Conservation (phyloP, 2,888 invertebrate genomes). For the Mycogona germanica region DNA sequence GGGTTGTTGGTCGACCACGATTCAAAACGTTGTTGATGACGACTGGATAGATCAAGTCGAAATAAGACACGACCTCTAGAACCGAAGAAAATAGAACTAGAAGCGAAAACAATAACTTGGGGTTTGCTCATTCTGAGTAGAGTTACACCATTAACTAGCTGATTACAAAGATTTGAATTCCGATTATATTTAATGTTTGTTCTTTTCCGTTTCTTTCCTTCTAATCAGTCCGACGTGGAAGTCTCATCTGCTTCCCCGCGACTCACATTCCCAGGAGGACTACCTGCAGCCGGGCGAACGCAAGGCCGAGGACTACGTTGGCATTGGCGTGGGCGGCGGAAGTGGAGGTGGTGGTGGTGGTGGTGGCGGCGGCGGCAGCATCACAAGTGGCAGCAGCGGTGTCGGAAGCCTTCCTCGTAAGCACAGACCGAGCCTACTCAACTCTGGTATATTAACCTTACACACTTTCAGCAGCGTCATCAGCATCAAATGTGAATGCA, state of each 20-base stretch:
- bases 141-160: too few species aligned
- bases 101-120: too few species aligned
- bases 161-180: too few species aligned
- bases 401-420: constrained; percentile 63
- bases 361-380: too few species aligned
- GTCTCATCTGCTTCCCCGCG: constrained; percentile 34
- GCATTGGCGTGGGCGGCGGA: too few species aligned
- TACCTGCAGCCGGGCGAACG: constrained; percentile 28
- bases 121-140: too few species aligned
- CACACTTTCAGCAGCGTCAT: not conserved
- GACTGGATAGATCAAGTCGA: not conserved
- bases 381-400: constrained; percentile 55
- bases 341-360: constrained; percentile 6
- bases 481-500: not conserved
- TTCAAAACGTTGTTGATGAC: too few species aligned
- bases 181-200: not conserved
- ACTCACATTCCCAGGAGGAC: constrained; percentile 32
- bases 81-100: too few species aligned
- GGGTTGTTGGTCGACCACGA: not conserved
- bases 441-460: constrained; percentile 22
- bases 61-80: not conserved
- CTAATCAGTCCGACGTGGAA: constrained; percentile 45
- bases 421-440: constrained; percentile 26
- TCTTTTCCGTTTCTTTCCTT: not conserved
- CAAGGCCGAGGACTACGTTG: constrained; percentile 26